phyloP scores from a whole-genome alignment of 2,888 invertebrate genomes.

The Athripsodes cinereus region DNA sequence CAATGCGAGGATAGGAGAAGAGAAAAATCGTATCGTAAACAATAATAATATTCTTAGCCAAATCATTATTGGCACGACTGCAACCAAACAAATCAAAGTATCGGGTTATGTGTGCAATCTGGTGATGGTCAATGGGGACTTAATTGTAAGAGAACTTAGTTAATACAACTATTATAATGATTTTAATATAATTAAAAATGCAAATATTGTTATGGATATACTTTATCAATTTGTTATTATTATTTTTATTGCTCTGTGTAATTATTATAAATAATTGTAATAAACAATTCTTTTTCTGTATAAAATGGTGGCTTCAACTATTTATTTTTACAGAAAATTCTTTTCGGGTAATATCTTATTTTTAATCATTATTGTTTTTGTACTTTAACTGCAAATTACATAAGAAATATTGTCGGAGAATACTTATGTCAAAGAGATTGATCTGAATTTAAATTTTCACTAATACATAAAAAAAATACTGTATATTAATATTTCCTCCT shows the following conservation, averaged over 20 bases:
- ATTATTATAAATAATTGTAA: conserved; percentile 15
- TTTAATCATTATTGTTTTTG: too few relatives aligned
- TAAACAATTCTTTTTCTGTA: conserved; percentile 26
- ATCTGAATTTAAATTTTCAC: too few relatives aligned
- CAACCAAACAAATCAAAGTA: conserved; percentile 53
- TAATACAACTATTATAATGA: conserved; percentile 3
- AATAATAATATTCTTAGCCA: conserved; percentile 30
- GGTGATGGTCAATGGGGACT: conserved; percentile 56
- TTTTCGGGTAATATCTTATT: conserved; percentile 15
- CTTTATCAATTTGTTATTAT: conserved; percentile 23
- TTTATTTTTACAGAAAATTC: conserved; percentile 21
- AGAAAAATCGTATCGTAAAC: not conserved
- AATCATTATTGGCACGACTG: conserved; percentile 44
- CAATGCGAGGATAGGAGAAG: not conserved
- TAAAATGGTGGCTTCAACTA: conserved; percentile 21
- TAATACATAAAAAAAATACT: not conserved
- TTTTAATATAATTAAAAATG: conserved; percentile 19
- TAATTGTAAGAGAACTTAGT: not conserved
- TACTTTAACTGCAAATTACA: too few relatives aligned
- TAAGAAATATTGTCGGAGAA: too few relatives aligned
- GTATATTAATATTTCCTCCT: not conserved
- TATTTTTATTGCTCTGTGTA: conserved; percentile 20
- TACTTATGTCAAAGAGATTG: too few relatives aligned
- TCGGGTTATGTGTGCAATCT: conserved; percentile 84
- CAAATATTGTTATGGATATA: conserved; percentile 24